A percentile compares a stretch with the other conserved stretches of the same genome.
These are phyloP conservation scores for Pseudopleuronectes americanus DNA, from an alignment of 2,797 vertebrate genomes.

Conservation along the genomic window DNA sequence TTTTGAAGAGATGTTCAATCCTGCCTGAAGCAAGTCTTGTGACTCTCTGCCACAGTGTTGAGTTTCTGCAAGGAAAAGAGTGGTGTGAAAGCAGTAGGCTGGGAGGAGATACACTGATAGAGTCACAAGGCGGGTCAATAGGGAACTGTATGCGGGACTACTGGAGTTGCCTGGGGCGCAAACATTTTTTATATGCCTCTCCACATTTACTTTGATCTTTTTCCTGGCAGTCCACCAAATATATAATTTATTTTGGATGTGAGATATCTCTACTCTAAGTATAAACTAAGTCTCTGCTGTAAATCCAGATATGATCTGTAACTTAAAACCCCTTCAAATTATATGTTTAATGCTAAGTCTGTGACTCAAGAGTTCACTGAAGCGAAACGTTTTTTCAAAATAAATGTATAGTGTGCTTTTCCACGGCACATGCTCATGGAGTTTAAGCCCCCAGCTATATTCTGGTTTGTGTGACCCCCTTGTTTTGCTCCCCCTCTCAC, in stretches of 20 bases:
- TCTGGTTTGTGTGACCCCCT: slow-evolving; percentile 66
- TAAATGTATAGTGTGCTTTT: slow-evolving; percentile 21
- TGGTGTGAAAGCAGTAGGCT: slow-evolving; percentile 36
- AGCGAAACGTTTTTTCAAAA: slow-evolving; percentile 6
- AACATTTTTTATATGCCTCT: slow-evolving; percentile 35
- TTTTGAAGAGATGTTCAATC: slow-evolving; percentile 8
- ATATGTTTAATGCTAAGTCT: background rate
- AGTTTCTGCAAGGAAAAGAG: slow-evolving; percentile 25
- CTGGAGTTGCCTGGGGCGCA: slow-evolving; percentile 54
- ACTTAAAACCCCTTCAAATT: background rate
- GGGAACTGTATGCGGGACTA: slow-evolving; percentile 58
- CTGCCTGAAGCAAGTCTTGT: slow-evolving; percentile 49
- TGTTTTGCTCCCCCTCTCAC: slow-evolving; percentile 42
- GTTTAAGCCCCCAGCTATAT: slow-evolving; percentile 54
- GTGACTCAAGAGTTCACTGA: background rate
- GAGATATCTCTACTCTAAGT: slow-evolving; percentile 3
- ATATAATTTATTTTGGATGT: slow-evolving; percentile 6
- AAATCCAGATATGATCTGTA: background rate
- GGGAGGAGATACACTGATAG: slow-evolving; percentile 50
- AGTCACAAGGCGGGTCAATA: slow-evolving; percentile 78
- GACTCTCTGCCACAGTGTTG: slow-evolving; percentile 35
- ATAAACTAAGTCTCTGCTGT: background rate
- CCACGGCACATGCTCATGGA: slow-evolving; percentile 42
- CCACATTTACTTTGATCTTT: slow-evolving; percentile 56
- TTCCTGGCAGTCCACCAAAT: slow-evolving; percentile 16